Evolutionary conservation across 2,797 vertebrate species (phyloP), one percentile per base, ranked within the genome.

Genomic region (Zalophus californianus): DNA sequence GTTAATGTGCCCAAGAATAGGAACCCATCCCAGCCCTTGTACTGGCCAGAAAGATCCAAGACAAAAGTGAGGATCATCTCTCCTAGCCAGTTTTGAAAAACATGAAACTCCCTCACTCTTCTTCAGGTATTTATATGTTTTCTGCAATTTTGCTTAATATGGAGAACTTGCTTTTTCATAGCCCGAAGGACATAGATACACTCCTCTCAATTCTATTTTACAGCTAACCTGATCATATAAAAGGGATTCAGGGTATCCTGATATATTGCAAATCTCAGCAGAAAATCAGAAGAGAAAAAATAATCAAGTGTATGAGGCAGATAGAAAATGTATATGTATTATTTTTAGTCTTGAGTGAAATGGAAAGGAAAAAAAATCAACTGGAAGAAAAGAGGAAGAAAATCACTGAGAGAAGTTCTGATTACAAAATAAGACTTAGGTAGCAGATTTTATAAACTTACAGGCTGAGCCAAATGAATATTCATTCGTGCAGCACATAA

Each of bases 351-450:
- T 62, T 62, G 18, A 80, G 21, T 54, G 25, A 58, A 86, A 78
- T 92, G 93, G 86, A 54, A 85, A 94, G 89, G n/a, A 96, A 94
- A 66, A 21, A 95, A 91, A 50, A 78, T 0, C 6, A 91, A 94
- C 95, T 80, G 2, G 35, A 62, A 50, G 85, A 95, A 96, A 68
- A 27, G 70, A 0, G 72, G 21, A 60, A 90, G 27, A 66, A 88
- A 91, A 73, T 8, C 3, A 27, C 12, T 29, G 20, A 66, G 72
- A 89, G 52, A 21, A 29, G 23, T 86, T 84, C 79, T 80, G 23
- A 41, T 50, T 82, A 48, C 29, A 60, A 84, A 41, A 41, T 38
- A 94, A 92, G 85, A 70, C 32, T 94, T 83, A 13, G 62, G 86
- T 68, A 50, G 16, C 1, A 54, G 79, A 96, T 90, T 72, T 77